Percentiles rank a stretch among this genome's conserved stretches.
phyloP scores from a whole-genome alignment of 2,113 vertebrate species.

The Nothoprocta pentlandii region DNA sequence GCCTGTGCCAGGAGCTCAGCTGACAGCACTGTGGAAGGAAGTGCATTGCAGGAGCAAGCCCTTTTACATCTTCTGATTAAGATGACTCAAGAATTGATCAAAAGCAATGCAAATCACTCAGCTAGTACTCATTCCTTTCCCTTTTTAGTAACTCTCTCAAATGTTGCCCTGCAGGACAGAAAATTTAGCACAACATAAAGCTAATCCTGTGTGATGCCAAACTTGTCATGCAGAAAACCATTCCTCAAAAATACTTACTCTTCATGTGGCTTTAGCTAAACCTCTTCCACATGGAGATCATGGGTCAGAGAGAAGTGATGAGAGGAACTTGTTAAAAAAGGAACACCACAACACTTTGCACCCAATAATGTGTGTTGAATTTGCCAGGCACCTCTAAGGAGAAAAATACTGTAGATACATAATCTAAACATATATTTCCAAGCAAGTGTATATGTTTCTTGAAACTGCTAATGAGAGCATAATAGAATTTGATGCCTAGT shows the following conservation, averaged over 20 bases:
- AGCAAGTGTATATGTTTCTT: slow-evolving; percentile 24
- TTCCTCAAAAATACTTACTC: not conserved
- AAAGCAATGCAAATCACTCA: not conserved
- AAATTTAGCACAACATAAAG: not conserved
- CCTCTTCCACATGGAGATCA: not conserved
- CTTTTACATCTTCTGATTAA: not conserved
- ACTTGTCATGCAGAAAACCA: not conserved
- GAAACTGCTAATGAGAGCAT: slow-evolving; percentile 49
- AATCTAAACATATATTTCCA: not conserved
- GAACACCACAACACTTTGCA: not conserved
- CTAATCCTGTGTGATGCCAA: not conserved
- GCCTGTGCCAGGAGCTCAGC: not conserved
- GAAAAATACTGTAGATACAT: not conserved
- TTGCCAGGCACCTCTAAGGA: not conserved
- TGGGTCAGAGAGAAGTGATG: not conserved
- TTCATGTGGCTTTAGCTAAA: not conserved
- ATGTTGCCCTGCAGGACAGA: not conserved
- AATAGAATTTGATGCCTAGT: slow-evolving; percentile 10
- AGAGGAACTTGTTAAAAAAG: slow-evolving; percentile 6
- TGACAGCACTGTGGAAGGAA: not conserved
- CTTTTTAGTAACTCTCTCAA: not conserved
- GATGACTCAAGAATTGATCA: not conserved
- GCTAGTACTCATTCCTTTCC: not conserved
- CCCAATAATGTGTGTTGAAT: not conserved
- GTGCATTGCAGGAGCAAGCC: not conserved